Evolutionary conservation across 1,140 invertebrate genomes (phyloP).

Genomic region (Oryctes rhinoceros): DNA sequence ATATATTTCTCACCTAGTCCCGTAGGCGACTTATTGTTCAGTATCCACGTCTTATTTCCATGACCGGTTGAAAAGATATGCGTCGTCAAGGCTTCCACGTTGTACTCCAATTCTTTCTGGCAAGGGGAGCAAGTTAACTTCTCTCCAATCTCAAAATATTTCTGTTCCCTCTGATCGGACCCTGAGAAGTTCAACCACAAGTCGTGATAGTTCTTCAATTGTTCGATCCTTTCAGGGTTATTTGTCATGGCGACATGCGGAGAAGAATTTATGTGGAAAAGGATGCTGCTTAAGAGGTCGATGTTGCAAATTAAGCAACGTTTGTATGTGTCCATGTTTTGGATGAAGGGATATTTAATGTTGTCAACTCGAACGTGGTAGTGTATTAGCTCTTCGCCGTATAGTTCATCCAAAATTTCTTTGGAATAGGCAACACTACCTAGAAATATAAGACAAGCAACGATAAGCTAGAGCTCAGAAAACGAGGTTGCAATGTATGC

Average conservation of each 20-base stretch:
- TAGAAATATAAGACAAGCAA: not conserved
- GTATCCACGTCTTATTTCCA: not conserved
- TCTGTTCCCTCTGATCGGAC: not conserved
- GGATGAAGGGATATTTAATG: conserved; percentile 3
- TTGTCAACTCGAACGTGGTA: not conserved
- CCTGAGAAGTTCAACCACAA: not conserved
- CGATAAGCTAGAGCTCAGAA: no score
- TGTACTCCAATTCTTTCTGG: not conserved
- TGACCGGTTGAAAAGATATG: not conserved
- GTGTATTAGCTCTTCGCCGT: not conserved
- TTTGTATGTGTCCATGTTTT: conserved; percentile 4
- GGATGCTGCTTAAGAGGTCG: conserved; percentile 2
- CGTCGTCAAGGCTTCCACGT: not conserved
- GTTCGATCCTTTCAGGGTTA: not conserved
- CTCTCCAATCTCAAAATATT: not conserved
- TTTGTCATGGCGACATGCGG: not conserved
- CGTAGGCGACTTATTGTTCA: not conserved
- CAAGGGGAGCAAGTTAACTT: not conserved
- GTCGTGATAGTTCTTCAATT: not conserved
- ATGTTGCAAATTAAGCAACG: conserved; percentile 13
- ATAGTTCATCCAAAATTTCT: not conserved
- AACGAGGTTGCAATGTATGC: no score
- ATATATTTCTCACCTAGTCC: not conserved
- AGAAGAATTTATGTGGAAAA: not conserved
- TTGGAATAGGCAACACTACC: not conserved